Evolutionary conservation across 2,113 vertebrate species (phyloP), one percentile per base, ranked within the genome.

Genomic region (Mesembrinibis cayennensis): DNA sequence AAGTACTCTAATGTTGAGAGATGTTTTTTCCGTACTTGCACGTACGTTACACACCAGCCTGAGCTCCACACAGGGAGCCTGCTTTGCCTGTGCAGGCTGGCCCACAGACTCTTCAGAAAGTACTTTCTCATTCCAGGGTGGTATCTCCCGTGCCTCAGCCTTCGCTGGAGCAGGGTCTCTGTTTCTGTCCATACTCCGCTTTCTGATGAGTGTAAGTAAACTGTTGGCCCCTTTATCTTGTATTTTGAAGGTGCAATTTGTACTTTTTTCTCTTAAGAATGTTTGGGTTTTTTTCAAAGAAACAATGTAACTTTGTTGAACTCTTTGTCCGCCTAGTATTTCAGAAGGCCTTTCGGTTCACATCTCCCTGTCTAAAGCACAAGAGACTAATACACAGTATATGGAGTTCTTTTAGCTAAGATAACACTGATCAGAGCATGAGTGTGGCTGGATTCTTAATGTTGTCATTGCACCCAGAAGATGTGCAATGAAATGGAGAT

Each of bases 1-100:
- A 12, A 59, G 22, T 29, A 4, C 44, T 42, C 3, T 50, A 4
- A 27, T 12, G 4, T 9, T 47, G n/a, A 30, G 13, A 1, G 0
- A 13, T 10, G 20, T 26, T 29, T 47, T 4, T 22, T 22, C 63
- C 71, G 27, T 25, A 5, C 14, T 55, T 49, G 23, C 32, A 21
- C 0, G 0, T 29, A n/a, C 10, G 45, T 53, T 56, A 14, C 12
- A 1, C 7, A 21, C 17, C 59, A 59, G 22, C 15, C 20, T 42
- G 49, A 69, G n/a, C 61, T 63, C 38, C 2, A 0, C 6, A 10
- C 49, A 38, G 23, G 63, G 79, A 11, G 16, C 19, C 45, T n/a
- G 45, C 32, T 88, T 27, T 61, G 69, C 58, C 73, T 45, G 5
- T 32, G 26, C 61, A 61, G 42, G 17, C 5, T 86, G 42, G 10